Base-by-base conservation (phyloP, 37 sponge, comb jelly and placozoan species). In the Cladorhizidae sp. region DNA sequence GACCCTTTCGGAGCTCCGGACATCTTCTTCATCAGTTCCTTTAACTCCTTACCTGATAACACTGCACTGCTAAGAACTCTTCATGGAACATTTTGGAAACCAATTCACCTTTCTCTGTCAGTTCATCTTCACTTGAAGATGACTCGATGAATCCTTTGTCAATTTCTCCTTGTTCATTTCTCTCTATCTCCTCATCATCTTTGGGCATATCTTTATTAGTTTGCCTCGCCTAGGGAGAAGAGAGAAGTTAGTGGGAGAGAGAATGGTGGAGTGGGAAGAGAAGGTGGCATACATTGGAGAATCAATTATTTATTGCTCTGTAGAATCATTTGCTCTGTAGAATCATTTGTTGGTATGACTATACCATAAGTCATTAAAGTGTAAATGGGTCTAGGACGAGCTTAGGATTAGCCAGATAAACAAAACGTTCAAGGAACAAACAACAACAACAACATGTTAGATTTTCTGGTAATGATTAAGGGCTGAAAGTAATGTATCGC, bases 21-120 rank as follows among this genome's bases (percentile, higher is more conserved):
- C 26, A 87, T 80, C 68, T 87, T 93, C 63, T 82, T 78, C 65
- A 94, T 87, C 61, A 94, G 70, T 2, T 90, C 94, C 64, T 90
- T 77, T 0, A 94, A 42, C 75, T 90, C 88, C 67, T 87, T 90
- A 18, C 92, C 89, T 88, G 64, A 31, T 32, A 15, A 42, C 40
- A 56, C 20, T 21, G 61, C 61, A 59, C 61, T 20, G 17, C 17
- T 59, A 59, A 59, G 5, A 59, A 59, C 9, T n/a, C n/a, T n/a
- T n/a, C 17, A 54, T 20, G 55, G 17, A 54, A 54, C 17, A 17
- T 54, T 12, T 12, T 23, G 61, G 61, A 18, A 59, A 18, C 7
- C 14, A 72, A 6, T 45, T 22, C 52, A 82, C 91, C 91, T 36
- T 71, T 78, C 43, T 91, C 91, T 38, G 91, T 91, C 18, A 91